Base-by-base conservation (phyloP, 2,113 vertebrate genomes). In the Cygnus atratus region DNA sequence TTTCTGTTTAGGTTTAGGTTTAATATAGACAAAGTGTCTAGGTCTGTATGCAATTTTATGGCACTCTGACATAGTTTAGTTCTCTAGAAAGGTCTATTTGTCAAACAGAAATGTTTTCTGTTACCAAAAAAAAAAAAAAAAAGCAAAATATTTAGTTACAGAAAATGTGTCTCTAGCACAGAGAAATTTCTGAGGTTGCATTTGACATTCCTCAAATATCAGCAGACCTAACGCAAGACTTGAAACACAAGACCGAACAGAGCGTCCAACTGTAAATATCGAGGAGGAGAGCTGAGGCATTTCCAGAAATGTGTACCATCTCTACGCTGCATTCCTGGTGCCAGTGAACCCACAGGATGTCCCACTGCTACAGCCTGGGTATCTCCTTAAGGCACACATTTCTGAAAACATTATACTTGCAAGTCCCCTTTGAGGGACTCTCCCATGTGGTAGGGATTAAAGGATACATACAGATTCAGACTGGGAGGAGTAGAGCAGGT, bases 401-500 rank as follows among this genome's bases (percentile, higher is more conserved):
- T 13, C 1, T 7, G 19, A 28, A 83, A 81, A 3, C 17, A 8
- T 1, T 21, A 21, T 3, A 25, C 5, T 28, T 7, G 8, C 62
- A 39, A 86, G 52, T n/a, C n/a, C 16, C 50, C 48, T 57, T 6
- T 9, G 4, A 3, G 35, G 33, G 84, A 61, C 24, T 2, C 57
- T 31, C 31, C 37, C 2, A 0, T 5, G 3, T 8, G 21, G 25
- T 33, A 16, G 67, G 54, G 54, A 46, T 31, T 20, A 50, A 76
- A 41, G 44, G 74, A 94, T 96, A 98, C 98, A 43, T 99, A 99
- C 99, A 46, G 96, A 99, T 97, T 99, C 99, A 0, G 99, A 99
- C 43, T 99, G 99, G 55, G 99, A 98, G 19, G 99, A 99, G 98
- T 99, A 99, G 68, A 99, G 98, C 96, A 99, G 99, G 98, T 99